phyloP scores from a whole-genome alignment of 2,888 invertebrate species.

The Epistrophe eligans region DNA sequence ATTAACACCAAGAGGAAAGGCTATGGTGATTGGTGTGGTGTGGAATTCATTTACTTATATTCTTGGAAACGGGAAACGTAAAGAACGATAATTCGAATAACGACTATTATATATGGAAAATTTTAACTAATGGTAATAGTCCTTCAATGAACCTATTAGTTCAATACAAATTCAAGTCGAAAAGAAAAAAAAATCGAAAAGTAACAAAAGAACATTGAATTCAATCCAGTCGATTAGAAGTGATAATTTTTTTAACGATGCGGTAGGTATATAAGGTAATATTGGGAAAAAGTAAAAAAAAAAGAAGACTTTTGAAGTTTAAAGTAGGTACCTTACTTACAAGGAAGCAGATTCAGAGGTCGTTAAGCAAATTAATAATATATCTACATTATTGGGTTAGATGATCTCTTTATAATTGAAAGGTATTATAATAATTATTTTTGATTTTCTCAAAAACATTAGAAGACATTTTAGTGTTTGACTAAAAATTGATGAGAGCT shows the following conservation, averaged over 20 bases:
- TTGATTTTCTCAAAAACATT: too few species aligned
- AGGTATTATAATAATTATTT: too few species aligned
- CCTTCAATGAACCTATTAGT: slow-evolving; percentile 18
- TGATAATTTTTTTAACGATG: slow-evolving; percentile 23
- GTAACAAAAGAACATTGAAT: slow-evolving; percentile 18
- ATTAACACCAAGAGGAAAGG: slow-evolving; percentile 9
- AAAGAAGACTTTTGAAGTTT: too few species aligned
- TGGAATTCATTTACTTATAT: slow-evolving; percentile 6
- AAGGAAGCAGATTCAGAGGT: too few species aligned
- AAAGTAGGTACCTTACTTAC: too few species aligned
- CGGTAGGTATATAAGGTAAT: not conserved
- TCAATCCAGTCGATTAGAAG: slow-evolving; percentile 20
- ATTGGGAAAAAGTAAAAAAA: not conserved
- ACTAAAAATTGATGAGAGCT: too few species aligned
- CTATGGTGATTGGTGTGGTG: not conserved
- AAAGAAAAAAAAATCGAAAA: not conserved
- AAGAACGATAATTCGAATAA: slow-evolving; percentile 43
- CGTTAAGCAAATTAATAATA: too few species aligned
- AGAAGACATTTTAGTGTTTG: too few species aligned
- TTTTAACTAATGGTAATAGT: slow-evolving; percentile 41
- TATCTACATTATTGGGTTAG: too few species aligned
- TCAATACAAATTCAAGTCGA: slow-evolving; percentile 5
- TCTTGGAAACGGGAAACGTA: slow-evolving; percentile 3
- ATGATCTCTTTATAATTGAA: too few species aligned
- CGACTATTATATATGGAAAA: slow-evolving; percentile 15